phyloP scores from a whole-genome alignment of 2,113 vertebrate species.

The Pterocles orientalis region DNA sequence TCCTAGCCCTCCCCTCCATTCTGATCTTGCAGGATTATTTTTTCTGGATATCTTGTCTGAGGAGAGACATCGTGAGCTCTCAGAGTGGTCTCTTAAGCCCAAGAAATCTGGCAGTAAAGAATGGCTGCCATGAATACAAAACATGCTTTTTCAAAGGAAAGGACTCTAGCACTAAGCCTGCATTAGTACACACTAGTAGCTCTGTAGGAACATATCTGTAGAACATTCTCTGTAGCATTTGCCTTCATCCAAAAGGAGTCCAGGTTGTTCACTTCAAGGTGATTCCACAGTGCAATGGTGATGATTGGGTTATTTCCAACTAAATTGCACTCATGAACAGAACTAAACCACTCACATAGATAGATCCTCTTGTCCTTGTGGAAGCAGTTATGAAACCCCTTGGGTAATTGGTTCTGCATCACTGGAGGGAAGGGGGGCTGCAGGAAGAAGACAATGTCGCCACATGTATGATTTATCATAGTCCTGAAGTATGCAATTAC shows the following conservation, averaged over 20 bases:
- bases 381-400: neutral
- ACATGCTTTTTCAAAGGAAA: neutral
- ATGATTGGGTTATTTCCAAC: neutral
- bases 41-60: neutral
- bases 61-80: neutral
- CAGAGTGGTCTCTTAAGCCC: neutral
- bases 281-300: neutral
- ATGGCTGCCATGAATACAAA: neutral
- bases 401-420: neutral
- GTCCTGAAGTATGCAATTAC: no score
- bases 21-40: neutral
- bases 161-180: neutral
- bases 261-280: neutral
- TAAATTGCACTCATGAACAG: neutral
- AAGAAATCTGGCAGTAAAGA: neutral
- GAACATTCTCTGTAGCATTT: neutral
- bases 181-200: neutral
- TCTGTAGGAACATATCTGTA: neutral
- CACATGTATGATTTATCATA: neutral
- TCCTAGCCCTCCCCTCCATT: neutral
- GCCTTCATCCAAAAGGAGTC: neutral
- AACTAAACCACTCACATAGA: neutral
- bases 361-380: neutral
- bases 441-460: neutral
- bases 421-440: neutral